Evolutionary conservation across 2,113 vertebrate genomes (phyloP).

Genomic region (Noturus placidus): DNA sequence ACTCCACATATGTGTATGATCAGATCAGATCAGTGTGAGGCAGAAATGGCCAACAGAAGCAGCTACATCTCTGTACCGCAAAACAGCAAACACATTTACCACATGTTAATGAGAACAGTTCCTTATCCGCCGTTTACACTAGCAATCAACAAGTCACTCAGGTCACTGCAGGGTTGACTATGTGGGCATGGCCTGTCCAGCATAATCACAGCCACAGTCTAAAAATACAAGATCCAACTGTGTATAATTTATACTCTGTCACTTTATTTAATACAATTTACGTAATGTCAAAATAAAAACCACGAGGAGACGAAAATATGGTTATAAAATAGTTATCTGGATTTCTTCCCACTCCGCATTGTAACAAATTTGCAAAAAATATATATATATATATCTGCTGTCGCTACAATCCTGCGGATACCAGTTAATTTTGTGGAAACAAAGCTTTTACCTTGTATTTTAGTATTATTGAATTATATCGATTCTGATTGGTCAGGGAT

Average conservation of each 20-base stretch:
- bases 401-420: not conserved
- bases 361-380: no score
- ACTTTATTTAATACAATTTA: not conserved
- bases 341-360: no score
- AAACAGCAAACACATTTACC: constrained; percentile 11
- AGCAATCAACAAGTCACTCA: not conserved
- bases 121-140: not conserved
- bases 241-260: not conserved
- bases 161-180: not conserved
- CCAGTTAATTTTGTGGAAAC: not conserved
- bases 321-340: not conserved
- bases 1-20: constrained; percentile 27
- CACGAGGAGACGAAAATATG: not conserved
- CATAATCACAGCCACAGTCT: not conserved
- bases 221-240: not conserved
- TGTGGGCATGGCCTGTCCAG: not conserved
- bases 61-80: not conserved
- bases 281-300: not conserved
- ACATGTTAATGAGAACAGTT: not conserved
- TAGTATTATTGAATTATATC: not conserved
- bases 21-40: constrained; percentile 11
- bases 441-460: not conserved
- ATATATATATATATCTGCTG: no score
- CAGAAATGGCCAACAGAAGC: not conserved
- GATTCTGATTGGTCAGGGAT: not conserved